These are phyloP conservation scores for Micropoecilia bifurca DNA, from an alignment of 2,797 vertebrate species.

Conservation along the genomic window DNA sequence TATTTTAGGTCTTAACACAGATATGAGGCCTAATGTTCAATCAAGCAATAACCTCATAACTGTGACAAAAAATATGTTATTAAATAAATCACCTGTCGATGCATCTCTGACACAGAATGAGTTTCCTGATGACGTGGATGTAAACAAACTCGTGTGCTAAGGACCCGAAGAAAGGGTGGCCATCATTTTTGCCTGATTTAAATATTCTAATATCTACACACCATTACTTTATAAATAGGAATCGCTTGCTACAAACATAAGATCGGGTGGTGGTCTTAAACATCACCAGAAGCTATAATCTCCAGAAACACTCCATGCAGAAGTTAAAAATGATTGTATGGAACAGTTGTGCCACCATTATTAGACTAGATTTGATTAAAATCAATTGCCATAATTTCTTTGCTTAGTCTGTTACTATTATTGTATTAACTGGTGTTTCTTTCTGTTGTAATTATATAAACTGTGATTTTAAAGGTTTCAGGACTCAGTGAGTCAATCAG, in stretches of 20 bases:
- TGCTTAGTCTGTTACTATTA: neutral
- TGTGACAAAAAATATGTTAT: neutral
- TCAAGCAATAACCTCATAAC: neutral
- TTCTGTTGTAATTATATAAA: neutral
- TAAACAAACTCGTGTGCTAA: conserved; percentile 72
- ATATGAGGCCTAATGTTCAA: rapidly evolving
- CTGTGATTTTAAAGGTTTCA: neutral
- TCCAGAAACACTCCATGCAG: neutral
- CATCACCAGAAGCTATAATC: neutral
- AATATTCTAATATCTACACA: neutral
- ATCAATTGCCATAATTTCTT: neutral
- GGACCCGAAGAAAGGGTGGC: conserved; percentile 48
- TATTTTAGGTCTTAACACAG: neutral
- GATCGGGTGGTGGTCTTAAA: neutral
- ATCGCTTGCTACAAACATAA: neutral
- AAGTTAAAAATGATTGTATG: neutral
- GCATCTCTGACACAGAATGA: conserved; percentile 46
- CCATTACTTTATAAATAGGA: neutral
- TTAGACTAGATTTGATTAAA: neutral
- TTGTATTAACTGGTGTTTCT: neutral
- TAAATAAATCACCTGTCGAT: conserved; percentile 41
- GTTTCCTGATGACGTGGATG: conserved; percentile 82
- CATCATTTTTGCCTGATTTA: conserved; percentile 49
- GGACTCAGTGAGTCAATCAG: neutral
- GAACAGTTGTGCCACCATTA: neutral